Evolutionary conservation across 1,140 invertebrate genomes (phyloP).

Genomic region (Hypothenemus hampei): DNA sequence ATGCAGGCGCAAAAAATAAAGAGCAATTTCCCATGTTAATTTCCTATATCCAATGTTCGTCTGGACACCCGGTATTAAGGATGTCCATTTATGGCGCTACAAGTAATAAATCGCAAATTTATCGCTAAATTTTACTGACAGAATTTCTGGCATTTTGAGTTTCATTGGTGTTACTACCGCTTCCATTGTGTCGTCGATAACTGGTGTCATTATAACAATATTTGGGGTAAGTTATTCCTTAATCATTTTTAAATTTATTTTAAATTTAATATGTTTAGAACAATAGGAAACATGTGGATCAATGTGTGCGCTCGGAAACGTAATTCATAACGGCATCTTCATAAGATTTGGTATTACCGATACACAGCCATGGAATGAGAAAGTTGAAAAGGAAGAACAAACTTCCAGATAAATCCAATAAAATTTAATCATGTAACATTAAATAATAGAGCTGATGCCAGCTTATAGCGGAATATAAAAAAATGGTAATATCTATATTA

Average conservation of each 20-base stretch:
- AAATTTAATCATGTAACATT: background rate
- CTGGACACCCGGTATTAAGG: too few relatives aligned
- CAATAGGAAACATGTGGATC: conserved; percentile 53
- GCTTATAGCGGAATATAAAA: too few relatives aligned
- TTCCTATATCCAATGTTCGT: too few relatives aligned
- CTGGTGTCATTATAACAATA: conserved; percentile 61
- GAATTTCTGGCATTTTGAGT: conserved; percentile 68
- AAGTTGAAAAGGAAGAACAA: background rate
- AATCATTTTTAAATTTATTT: conserved; percentile 5
- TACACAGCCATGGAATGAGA: conserved; percentile 47
- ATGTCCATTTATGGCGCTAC: conserved; percentile 78
- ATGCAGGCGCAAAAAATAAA: too few relatives aligned
- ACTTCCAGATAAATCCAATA: background rate
- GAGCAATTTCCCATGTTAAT: too few relatives aligned
- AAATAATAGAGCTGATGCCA: too few relatives aligned
- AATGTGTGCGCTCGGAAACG: conserved; percentile 56
- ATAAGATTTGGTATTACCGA: conserved; percentile 47
- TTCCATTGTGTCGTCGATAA: conserved; percentile 61
- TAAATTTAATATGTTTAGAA: conserved; percentile 43
- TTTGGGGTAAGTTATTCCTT: conserved; percentile 49
- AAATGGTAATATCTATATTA: background rate
- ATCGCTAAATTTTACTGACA: conserved; percentile 73
- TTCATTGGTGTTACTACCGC: conserved; percentile 69
- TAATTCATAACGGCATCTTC: conserved; percentile 52
- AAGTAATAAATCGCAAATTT: conserved; percentile 73